Evolutionary conservation across 2,113 vertebrate genomes (phyloP).

Genomic region (Ailurus styani): DNA sequence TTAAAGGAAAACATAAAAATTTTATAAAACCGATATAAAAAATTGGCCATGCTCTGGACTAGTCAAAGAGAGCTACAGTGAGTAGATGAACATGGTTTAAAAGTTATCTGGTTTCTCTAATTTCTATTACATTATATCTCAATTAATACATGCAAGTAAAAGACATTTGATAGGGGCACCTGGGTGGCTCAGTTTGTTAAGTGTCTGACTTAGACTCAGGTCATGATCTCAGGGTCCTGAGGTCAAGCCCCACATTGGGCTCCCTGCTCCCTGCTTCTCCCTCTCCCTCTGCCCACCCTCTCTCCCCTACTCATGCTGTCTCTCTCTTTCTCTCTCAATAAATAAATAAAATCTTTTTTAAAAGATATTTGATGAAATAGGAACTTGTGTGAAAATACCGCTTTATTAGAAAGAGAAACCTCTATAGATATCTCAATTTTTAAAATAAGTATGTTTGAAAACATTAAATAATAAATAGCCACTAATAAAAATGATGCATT

Average conservation of each 20-base stretch:
- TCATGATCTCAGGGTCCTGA: not conserved
- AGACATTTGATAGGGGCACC: not conserved
- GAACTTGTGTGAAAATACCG: constrained; percentile 2
- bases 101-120: not conserved
- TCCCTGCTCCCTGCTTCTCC: not conserved
- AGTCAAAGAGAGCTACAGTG: not conserved
- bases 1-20: constrained; percentile 40
- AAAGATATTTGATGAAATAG: constrained; percentile 5
- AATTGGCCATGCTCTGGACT: not conserved
- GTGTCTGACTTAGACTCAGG: not conserved
- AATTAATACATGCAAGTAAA: not conserved
- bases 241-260: not conserved
- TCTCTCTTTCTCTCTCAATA: not conserved
- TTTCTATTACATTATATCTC: not conserved
- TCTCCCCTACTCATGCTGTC: not conserved
- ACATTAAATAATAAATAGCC: constrained; percentile 10
- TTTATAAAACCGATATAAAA: not conserved
- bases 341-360: not conserved
- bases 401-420: not conserved
- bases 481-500: not conserved
- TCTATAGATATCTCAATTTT: not conserved
- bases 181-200: not conserved
- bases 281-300: not conserved
- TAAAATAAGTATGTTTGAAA: not conserved
- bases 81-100: not conserved